A percentile compares a stretch with the other conserved stretches of the same genome.
These are phyloP conservation scores for Geococcyx californianus DNA, from an alignment of 2,113 vertebrate genomes.

Conservation along the genomic window DNA sequence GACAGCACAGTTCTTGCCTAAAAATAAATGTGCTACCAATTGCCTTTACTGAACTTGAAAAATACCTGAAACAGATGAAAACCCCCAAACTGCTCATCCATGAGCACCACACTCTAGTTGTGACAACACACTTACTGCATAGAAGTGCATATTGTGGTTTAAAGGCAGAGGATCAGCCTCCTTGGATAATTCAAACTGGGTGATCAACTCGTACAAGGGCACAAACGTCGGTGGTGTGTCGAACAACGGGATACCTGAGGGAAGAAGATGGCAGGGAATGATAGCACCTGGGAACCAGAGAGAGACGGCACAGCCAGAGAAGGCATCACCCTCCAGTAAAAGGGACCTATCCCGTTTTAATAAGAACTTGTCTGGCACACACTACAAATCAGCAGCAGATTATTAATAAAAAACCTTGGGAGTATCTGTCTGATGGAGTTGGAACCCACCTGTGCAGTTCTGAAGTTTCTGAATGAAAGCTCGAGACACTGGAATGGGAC, in stretches of 20 bases:
- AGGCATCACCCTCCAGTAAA: not conserved
- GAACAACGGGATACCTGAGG: constrained; percentile 88
- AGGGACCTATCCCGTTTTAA: not conserved
- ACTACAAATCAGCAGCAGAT: not conserved
- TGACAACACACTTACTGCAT: constrained; percentile 82
- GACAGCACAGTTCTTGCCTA: accelerated
- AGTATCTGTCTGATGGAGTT: not conserved
- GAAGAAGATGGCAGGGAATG: not conserved
- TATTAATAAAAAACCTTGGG: not conserved
- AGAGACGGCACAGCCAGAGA: not conserved
- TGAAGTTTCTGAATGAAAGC: constrained; percentile 93
- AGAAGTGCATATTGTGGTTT: constrained; percentile 92
- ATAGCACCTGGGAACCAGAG: not conserved
- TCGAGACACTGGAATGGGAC: constrained; percentile 90
- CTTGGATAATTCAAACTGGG: constrained; percentile 90
- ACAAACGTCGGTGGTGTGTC: constrained; percentile 83
- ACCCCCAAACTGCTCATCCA: accelerated
- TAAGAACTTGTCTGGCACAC: accelerated
- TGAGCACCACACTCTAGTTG: accelerated
- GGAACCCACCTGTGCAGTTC: constrained; percentile 84
- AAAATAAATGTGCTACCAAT: not conserved
- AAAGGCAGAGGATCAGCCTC: constrained; percentile 76
- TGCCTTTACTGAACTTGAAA: not conserved
- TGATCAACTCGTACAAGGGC: constrained; percentile 90
- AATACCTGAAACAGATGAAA: accelerated